Conservation (phyloP, 2,888 invertebrate species). For the Diachrysia chrysitis region DNA sequence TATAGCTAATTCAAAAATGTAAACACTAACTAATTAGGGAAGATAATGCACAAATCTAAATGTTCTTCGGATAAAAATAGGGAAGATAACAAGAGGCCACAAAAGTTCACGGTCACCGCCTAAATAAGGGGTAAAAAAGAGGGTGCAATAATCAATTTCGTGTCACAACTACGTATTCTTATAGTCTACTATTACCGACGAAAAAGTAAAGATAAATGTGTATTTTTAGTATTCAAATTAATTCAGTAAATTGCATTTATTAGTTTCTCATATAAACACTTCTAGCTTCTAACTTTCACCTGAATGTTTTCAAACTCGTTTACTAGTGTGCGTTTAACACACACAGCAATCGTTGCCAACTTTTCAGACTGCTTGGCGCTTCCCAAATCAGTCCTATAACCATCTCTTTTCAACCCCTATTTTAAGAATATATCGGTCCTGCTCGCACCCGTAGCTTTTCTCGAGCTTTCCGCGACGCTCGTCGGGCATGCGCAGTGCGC, state of each 20-base stretch:
- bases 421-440: constrained; percentile 73
- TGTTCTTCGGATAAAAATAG: not conserved
- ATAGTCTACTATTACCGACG: too few relatives aligned
- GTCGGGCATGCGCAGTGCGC: constrained; percentile 82
- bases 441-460: constrained; percentile 76
- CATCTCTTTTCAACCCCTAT: constrained; percentile 77
- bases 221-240: not conserved
- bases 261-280: constrained; percentile 31
- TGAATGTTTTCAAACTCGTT: constrained; percentile 56
- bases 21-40: not conserved
- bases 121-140: not conserved
- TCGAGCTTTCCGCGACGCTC: constrained; percentile 74
- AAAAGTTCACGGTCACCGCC: not conserved
- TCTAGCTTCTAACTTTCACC: constrained; percentile 47
- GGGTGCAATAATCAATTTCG: not conserved
- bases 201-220: too few relatives aligned
- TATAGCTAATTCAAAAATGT: not conserved
- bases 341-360: constrained; percentile 63
- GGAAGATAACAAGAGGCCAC: not conserved
- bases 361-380: constrained; percentile 88
- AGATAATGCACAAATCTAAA: not conserved
- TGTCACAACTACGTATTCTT: not conserved
- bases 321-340: constrained; percentile 61
- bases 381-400: constrained; percentile 78
- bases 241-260: constrained; percentile 23